A percentile compares a stretch with the other conserved stretches of the same genome.
phyloP scores from a whole-genome alignment of 92 coral and sea anemone genomes.

The Umimayanthus chanpuru region DNA sequence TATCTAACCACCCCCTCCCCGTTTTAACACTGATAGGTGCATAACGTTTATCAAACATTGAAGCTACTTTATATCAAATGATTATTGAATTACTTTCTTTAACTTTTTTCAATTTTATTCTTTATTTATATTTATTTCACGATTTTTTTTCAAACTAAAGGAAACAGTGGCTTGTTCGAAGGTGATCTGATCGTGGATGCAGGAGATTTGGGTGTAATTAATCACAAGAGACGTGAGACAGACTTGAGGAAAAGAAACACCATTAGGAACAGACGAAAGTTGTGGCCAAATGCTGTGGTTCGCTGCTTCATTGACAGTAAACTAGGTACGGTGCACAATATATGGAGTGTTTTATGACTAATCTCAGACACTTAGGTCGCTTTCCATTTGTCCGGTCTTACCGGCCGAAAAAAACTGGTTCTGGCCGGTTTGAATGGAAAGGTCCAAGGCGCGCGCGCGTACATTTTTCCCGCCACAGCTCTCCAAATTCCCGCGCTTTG shows the following conservation, averaged over 20 bases:
- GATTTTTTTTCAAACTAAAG: conserved; percentile 4
- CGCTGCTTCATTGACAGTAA: conserved; percentile 44
- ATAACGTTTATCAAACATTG: background rate
- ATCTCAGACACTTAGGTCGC: no score
- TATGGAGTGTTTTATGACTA: background rate
- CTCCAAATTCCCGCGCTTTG: no score
- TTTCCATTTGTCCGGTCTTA: no score
- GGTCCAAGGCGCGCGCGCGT: no score
- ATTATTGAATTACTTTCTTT: background rate
- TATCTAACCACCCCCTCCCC: no score
- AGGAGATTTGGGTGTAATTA: conserved; percentile 58
- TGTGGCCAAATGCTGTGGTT: conserved; percentile 54
- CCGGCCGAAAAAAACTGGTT: no score
- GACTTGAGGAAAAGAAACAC: conserved; percentile 58
- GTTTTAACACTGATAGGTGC: no score
- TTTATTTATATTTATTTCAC: background rate
- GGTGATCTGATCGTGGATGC: conserved; percentile 65
- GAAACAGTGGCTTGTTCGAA: conserved; percentile 60
- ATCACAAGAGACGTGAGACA: conserved; percentile 57
- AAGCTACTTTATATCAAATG: background rate
- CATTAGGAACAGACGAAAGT: conserved; percentile 38
- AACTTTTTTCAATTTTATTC: background rate
- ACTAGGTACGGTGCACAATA: conserved; percentile 25
- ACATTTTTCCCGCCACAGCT: no score
- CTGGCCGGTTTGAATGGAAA: no score